A percentile compares a stretch with the other conserved stretches of the same genome.
phyloP scores from a whole-genome alignment of 2,113 vertebrate species.

The Octodon degus region DNA sequence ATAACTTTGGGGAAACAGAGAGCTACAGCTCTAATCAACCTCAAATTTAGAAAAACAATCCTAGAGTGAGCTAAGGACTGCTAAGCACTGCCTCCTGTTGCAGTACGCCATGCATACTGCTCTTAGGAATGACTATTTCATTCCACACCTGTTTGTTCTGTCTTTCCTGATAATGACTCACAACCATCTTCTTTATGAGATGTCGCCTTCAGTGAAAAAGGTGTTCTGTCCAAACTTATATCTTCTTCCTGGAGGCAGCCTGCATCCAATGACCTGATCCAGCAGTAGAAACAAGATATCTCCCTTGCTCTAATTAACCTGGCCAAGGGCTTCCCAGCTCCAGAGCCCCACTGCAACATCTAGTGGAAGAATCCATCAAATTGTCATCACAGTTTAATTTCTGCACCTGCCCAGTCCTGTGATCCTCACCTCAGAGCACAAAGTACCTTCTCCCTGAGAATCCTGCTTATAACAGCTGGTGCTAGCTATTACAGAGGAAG shows the following conservation, averaged over 20 bases:
- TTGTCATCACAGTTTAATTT: neutral
- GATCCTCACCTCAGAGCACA: neutral
- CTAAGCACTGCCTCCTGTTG: neutral
- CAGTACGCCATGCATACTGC: neutral
- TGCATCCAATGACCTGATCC: neutral
- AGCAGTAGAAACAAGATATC: neutral
- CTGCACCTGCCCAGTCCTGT: accelerated
- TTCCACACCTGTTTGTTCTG: neutral
- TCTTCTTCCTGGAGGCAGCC: neutral
- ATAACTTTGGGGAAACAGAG: neutral
- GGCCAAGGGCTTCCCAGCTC: neutral
- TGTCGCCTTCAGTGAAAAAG: neutral
- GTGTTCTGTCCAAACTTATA: neutral
- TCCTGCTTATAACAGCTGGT: neutral
- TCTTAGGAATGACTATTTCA: neutral
- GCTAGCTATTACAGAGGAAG: neutral
- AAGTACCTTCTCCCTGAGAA: neutral
- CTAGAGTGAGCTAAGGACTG: neutral
- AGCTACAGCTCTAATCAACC: neutral
- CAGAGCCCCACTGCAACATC: neutral
- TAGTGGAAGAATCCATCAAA: neutral
- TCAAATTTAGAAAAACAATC: neutral
- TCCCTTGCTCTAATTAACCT: neutral
- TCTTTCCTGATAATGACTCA: neutral
- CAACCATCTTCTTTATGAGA: neutral